phyloP scores from a whole-genome alignment of 2,888 invertebrate species.

The Thumatha senex region DNA sequence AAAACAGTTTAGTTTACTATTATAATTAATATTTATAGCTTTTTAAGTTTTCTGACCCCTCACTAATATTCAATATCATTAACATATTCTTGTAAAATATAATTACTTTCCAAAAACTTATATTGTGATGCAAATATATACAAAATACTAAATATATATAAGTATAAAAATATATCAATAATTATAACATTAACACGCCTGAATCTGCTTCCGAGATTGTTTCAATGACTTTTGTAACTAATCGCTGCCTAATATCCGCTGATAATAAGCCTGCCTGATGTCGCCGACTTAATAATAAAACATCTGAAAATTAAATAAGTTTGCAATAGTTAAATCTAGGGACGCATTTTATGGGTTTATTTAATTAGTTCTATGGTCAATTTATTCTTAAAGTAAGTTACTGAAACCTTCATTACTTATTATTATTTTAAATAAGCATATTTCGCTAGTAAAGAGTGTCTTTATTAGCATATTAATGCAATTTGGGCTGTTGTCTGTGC shows the following conservation, averaged over 20 bases:
- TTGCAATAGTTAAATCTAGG: conserved; percentile 49
- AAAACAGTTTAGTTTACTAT: no score
- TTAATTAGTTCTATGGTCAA: conserved; percentile 11
- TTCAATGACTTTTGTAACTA: conserved; percentile 41
- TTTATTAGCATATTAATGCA: no score
- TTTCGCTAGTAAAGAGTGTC: no score
- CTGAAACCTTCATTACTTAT: no score
- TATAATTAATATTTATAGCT: conserved; percentile 9
- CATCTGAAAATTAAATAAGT: conserved; percentile 65
- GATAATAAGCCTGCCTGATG: conserved; percentile 55
- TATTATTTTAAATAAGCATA: no score
- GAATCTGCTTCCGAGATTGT: conserved; percentile 36
- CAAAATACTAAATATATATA: conserved; percentile 39
- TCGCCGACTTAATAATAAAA: conserved; percentile 56
- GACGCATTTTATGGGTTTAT: conserved; percentile 18
- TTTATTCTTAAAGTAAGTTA: not conserved
- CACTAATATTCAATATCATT: conserved; percentile 9
- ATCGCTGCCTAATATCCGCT: conserved; percentile 42
- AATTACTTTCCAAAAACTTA: conserved; percentile 17
- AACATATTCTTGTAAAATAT: conserved; percentile 25
- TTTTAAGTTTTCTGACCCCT: conserved; percentile 29
- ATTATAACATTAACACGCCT: conserved; percentile 27
- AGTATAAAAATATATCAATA: conserved; percentile 31
- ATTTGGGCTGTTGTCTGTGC: conserved; percentile 13
- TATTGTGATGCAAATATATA: conserved; percentile 26